Percentiles rank a stretch among this genome's conserved stretches.
Evolutionary conservation across 2,113 vertebrate species (phyloP).

Genomic region (Conger conger): DNA sequence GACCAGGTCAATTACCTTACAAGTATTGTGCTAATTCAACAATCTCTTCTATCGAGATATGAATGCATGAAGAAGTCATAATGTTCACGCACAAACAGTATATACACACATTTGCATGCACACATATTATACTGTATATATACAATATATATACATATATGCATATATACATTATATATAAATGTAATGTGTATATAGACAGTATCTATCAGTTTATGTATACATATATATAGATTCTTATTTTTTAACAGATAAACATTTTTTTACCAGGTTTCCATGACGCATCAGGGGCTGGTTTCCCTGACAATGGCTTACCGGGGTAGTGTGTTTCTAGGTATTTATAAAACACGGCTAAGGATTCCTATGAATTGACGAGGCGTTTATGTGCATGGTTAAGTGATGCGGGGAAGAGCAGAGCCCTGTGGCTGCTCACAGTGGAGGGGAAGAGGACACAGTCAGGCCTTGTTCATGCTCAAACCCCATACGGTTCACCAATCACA

Average conservation of each 20-base stretch:
- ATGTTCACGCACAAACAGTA: not conserved
- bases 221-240: slow-evolving; percentile 20
- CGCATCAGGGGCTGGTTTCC: slow-evolving; percentile 66
- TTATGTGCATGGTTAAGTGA: not conserved
- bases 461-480: no score
- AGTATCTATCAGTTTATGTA: slow-evolving; percentile 5
- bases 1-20: slow-evolving; percentile 38
- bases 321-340: slow-evolving; percentile 22
- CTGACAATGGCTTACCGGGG: slow-evolving; percentile 34
- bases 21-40: not conserved
- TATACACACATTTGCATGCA: not conserved
- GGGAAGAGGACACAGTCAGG: not conserved
- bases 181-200: not conserved
- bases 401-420: no score
- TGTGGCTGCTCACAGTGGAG: not conserved
- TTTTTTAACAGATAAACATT: slow-evolving; percentile 33
- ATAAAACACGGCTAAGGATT: slow-evolving; percentile 7
- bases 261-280: slow-evolving; percentile 39
- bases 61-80: not conserved
- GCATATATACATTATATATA: slow-evolving; percentile 3
- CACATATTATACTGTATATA: not conserved
- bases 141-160: not conserved
- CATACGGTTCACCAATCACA: no score
- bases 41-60: not conserved
- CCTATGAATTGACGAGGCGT: not conserved